Evolutionary conservation across 2,797 vertebrate species (phyloP).

Genomic region (Molossus molossus): DNA sequence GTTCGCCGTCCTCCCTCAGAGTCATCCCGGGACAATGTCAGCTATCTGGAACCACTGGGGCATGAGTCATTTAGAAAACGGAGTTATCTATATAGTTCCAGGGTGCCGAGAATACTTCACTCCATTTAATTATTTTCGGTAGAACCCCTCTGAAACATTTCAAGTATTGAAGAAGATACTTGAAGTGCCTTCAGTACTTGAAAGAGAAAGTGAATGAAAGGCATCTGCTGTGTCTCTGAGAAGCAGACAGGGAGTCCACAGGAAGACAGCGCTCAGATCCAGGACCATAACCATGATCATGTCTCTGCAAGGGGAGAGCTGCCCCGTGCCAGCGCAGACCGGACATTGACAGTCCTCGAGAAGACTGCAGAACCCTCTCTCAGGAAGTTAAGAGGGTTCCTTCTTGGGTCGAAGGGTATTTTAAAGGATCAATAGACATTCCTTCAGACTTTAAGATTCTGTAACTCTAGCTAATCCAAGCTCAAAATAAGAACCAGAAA

Average conservation of each 20-base stretch:
- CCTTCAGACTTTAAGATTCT: not conserved
- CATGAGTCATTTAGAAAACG: conserved; percentile 53
- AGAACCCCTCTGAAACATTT: conserved; percentile 18
- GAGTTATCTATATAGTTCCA: not conserved
- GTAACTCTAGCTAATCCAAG: not conserved
- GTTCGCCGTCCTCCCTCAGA: not conserved
- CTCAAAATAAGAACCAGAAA: conserved; percentile 43
- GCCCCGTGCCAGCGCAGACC: not conserved
- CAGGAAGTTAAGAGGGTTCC: not conserved
- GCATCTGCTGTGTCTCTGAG: not conserved
- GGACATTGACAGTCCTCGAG: too few species aligned
- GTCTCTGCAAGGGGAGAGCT: not conserved
- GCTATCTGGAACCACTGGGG: not conserved
- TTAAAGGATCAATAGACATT: not conserved
- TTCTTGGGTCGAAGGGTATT: not conserved
- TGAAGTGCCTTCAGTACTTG: not conserved
- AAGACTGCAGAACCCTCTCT: too few species aligned
- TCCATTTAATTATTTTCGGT: conserved; percentile 37
- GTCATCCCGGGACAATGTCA: conserved; percentile 12
- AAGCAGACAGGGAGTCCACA: not conserved
- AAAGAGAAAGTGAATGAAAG: not conserved
- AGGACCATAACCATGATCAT: not conserved
- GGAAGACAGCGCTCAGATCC: not conserved
- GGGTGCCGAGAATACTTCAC: not conserved
- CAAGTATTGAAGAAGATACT: not conserved